Evolutionary conservation across 1,140 invertebrate genomes (phyloP).

Genomic region (Drosophila mayri): DNA sequence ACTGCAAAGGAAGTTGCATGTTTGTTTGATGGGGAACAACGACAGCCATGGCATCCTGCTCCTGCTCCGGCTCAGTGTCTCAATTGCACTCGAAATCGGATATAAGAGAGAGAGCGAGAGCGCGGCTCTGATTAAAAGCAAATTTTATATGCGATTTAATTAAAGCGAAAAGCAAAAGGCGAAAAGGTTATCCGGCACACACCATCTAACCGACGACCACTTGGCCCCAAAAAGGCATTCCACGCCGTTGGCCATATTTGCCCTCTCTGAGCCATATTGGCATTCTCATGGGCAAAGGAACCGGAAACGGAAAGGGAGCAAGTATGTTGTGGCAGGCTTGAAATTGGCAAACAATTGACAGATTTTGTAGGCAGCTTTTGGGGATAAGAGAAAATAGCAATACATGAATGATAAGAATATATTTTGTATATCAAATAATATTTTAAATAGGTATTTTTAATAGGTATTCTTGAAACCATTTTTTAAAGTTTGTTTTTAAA

Average conservation of each 20-base stretch:
- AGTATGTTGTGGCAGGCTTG: background rate
- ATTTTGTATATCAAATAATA: background rate
- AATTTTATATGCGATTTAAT: slow-evolving; percentile 47
- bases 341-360: slow-evolving; percentile 3
- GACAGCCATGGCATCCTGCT: background rate
- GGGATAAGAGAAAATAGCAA: background rate
- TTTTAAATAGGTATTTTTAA: too few relatives aligned
- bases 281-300: background rate
- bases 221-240: slow-evolving; percentile 45
- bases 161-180: slow-evolving; percentile 35
- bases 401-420: background rate
- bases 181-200: slow-evolving; percentile 34
- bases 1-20: slow-evolving; percentile 52
- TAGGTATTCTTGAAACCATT: too few relatives aligned
- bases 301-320: background rate
- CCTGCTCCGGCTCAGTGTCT: slow-evolving; percentile 34
- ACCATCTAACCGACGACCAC: slow-evolving; percentile 30
- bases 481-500: too few relatives aligned
- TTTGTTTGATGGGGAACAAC: slow-evolving; percentile 34
- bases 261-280: background rate
- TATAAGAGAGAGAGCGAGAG: slow-evolving; percentile 29
- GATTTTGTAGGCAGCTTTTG: background rate
- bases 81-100: slow-evolving; percentile 53
- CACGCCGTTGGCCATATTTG: slow-evolving; percentile 12
- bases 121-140: slow-evolving; percentile 41